Conservation (phyloP, 2,113 vertebrate genomes). For the Struthio camelus region DNA sequence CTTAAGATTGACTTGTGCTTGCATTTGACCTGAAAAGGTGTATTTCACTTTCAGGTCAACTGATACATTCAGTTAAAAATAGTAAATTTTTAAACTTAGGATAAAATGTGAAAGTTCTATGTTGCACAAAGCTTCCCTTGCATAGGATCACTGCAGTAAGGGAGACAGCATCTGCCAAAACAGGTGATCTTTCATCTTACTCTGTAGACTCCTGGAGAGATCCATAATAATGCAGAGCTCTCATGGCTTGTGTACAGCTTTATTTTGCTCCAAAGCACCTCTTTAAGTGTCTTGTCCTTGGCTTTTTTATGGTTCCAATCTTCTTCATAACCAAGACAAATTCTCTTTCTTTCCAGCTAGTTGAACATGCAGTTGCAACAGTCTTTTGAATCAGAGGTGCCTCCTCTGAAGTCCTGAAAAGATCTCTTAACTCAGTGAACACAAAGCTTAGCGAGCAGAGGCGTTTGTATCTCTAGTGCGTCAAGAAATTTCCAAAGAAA, state of each 20-base stretch:
- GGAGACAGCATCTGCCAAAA: background rate
- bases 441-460: background rate
- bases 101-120: background rate
- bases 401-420: conserved; percentile 1
- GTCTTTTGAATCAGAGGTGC: background rate
- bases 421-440: background rate
- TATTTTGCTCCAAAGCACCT: conserved; percentile 5
- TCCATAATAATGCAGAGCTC: background rate
- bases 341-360: background rate
- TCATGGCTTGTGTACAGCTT: background rate
- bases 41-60: background rate
- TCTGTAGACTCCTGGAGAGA: background rate
- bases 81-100: background rate
- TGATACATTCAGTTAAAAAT: background rate
- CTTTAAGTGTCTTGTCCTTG: background rate
- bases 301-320: background rate
- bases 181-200: background rate
- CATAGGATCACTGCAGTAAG: background rate
- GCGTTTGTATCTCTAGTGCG: fast-evolving
- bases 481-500: background rate
- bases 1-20: background rate
- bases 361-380: background rate
- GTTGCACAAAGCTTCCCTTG: background rate
- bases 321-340: background rate
- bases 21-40: background rate